Evolutionary conservation across 2,113 vertebrate genomes (phyloP).

Genomic region (Psittacara wagleri): DNA sequence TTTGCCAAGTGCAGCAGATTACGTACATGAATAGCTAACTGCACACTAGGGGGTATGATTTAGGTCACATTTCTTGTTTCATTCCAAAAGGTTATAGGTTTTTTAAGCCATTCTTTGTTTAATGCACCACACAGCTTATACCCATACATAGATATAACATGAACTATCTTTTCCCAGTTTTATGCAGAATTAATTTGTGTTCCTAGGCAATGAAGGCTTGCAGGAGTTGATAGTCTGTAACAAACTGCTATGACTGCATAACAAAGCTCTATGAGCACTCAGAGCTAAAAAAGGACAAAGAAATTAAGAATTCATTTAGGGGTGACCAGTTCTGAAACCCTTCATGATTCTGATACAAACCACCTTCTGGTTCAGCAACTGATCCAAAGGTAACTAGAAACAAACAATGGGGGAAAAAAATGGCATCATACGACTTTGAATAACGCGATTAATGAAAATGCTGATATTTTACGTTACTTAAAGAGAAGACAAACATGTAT

Average conservation of each 20-base stretch:
- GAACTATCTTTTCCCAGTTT: conserved; percentile 29
- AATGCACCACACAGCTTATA: not conserved
- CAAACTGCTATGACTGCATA: not conserved
- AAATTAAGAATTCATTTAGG: not conserved
- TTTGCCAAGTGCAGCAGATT: conserved; percentile 44
- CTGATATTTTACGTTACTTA: not conserved
- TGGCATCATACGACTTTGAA: not conserved
- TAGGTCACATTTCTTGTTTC: conserved; percentile 63
- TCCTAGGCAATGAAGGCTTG: conserved; percentile 4
- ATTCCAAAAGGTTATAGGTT: conserved; percentile 54
- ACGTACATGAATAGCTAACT: conserved; percentile 56
- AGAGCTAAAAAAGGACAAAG: not conserved
- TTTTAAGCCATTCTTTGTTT: conserved; percentile 25
- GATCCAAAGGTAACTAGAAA: conserved; percentile 12
- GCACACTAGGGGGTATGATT: conserved; percentile 47
- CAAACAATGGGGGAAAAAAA: not conserved
- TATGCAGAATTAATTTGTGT: conserved; percentile 2
- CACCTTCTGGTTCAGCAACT: not conserved
- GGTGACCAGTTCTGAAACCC: not conserved
- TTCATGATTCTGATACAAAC: not conserved
- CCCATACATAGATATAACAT: not conserved
- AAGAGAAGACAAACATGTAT: not conserved
- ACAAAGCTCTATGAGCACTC: not conserved
- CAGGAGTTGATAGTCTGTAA: conserved; percentile 32
- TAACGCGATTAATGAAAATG: not conserved